Evolutionary conservation across 2,888 invertebrate genomes (phyloP).

Genomic region (Uropetala carovei): DNA sequence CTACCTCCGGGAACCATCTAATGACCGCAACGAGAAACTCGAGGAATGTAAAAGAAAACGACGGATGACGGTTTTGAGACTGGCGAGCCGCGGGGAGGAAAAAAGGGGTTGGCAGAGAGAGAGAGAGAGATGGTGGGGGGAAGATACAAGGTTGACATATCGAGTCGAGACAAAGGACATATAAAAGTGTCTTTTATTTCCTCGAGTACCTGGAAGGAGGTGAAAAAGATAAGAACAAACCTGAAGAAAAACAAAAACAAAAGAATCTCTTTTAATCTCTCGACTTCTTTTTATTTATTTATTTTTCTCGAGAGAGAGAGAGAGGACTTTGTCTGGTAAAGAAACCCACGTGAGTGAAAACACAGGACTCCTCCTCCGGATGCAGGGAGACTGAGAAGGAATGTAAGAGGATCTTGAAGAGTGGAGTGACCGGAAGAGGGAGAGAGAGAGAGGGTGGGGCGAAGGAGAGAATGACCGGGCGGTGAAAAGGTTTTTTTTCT

Average conservation of each 20-base stretch:
- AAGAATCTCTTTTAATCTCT: background rate
- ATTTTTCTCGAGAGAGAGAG: background rate
- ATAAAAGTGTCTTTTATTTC: background rate
- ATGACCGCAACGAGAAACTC: too few relatives aligned
- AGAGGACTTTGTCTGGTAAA: background rate
- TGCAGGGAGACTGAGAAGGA: background rate
- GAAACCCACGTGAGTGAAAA: background rate
- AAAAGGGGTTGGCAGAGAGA: too few relatives aligned
- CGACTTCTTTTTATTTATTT: background rate
- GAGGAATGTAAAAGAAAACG: too few relatives aligned
- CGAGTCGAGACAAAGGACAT: background rate
- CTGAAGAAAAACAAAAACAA: too few relatives aligned
- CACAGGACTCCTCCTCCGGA: background rate
- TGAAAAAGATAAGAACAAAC: too few relatives aligned
- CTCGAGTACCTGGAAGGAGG: background rate
- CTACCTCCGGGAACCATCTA: too few relatives aligned
- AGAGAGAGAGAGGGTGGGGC: background rate
- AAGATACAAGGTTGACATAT: background rate
- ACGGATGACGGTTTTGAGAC: too few relatives aligned
- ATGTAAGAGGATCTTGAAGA: background rate
- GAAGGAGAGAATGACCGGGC: background rate
- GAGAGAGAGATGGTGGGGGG: background rate
- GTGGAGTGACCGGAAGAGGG: background rate
- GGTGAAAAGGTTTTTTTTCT: too few relatives aligned
- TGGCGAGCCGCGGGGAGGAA: too few relatives aligned